phyloP scores from a whole-genome alignment of 2,797 vertebrate species.

The Poeciliopsis infans region DNA sequence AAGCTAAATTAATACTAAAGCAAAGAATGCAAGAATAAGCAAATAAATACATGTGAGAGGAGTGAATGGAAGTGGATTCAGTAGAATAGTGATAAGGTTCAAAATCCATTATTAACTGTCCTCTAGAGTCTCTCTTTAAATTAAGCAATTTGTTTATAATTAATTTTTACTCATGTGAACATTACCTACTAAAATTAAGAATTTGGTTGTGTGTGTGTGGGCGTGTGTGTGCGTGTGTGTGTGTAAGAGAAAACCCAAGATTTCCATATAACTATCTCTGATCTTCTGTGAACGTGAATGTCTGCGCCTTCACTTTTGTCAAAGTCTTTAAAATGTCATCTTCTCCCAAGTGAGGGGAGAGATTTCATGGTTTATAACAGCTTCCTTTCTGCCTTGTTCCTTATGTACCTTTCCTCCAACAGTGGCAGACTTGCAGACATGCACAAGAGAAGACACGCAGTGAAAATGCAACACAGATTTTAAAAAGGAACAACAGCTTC shows the following conservation, averaged over 20 bases:
- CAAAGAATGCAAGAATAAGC: not conserved
- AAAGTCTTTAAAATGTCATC: constrained; percentile 53
- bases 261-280: not conserved
- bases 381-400: constrained; percentile 20
- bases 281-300: not conserved
- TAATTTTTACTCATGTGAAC: not conserved
- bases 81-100: not conserved
- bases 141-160: not conserved
- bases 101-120: not conserved
- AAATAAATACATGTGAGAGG: not conserved
- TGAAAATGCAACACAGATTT: not conserved
- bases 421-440: constrained; percentile 8
- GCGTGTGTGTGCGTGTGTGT: too few species aligned
- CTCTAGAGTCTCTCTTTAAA: not conserved
- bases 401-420: constrained; percentile 22
- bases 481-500: constrained; percentile 5
- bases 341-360: constrained; percentile 39
- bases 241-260: not conserved
- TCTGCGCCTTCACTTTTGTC: constrained; percentile 9
- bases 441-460: not conserved
- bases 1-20: not conserved
- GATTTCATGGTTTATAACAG: constrained; percentile 49
- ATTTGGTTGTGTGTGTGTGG: not conserved
- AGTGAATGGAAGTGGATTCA: not conserved
- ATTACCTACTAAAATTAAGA: not conserved